Evolutionary conservation across 2,888 invertebrate genomes (phyloP), one percentile per base, ranked within the genome.

Genomic region (Pomacea canaliculata): DNA sequence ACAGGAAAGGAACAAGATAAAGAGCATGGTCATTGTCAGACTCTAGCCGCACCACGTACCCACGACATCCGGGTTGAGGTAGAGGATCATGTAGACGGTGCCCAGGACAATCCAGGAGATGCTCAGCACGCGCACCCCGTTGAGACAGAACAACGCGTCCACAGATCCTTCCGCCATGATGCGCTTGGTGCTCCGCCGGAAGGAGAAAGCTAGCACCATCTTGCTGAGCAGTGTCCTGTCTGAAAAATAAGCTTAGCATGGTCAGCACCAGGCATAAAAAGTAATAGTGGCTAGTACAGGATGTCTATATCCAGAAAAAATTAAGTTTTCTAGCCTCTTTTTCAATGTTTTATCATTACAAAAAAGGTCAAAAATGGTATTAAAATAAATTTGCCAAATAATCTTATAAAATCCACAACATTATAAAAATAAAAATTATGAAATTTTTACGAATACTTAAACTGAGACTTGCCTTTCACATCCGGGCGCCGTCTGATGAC

Each of bases 91-190:
- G 73, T 77, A 79, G 23, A 82, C 80, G 70, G 86, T 85, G 46
- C 86, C 85, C 49, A 87, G 80, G 9, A 87, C 84, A 27, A 87
- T 85, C 87, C 87, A 87, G 19, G 80, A 75, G 80, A 87, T 84
- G 60, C 82, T 82, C 70, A 85, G 71, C 63, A 86, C 93, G 81
- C 94, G 92, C 48, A 95, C 92, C 8, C 95, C 94, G 82, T 95
- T 94, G 79, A 95, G 93, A 86, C 94, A 94, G 68, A 93, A 92
- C 82, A 95, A 46, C 37, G 71, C 68, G 59, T 78, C 80, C 10
- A 73, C 51, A 27, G 80, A 67, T 59, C 83, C 81, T n/a, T 77
- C 71, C 9, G 78, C 78, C 60, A 83, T 66, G 16, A 83, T 49
- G 37, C 76, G 76, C 19, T 65, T 71, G 13, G 73, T 73, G 72